These are phyloP conservation scores for Micropoecilia bifurca DNA, from an alignment of 2,797 vertebrate species.

Conservation along the genomic window DNA sequence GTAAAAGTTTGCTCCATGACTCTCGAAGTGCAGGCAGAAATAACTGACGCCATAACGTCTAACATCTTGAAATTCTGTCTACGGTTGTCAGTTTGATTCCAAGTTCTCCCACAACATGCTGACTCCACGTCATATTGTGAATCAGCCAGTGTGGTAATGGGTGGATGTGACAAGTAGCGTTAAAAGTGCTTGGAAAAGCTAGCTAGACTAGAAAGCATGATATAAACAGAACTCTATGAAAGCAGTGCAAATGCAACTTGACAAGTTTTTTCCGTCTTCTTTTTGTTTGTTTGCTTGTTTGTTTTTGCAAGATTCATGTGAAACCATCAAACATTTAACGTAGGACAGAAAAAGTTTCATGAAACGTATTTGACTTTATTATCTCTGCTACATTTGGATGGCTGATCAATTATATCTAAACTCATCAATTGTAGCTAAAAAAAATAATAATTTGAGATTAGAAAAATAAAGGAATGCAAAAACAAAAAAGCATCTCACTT, in stretches of 20 bases:
- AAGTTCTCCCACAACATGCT: not conserved
- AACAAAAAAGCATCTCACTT: not conserved
- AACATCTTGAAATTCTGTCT: not conserved
- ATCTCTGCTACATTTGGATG: not conserved
- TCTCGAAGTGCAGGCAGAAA: not conserved
- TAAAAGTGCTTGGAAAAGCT: not conserved
- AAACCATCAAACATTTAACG: not conserved
- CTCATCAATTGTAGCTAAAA: not conserved
- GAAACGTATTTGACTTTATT: not conserved
- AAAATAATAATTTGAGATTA: not conserved
- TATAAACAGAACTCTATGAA: not conserved
- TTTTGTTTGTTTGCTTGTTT: not conserved
- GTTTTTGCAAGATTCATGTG: not conserved
- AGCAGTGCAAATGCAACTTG: not conserved
- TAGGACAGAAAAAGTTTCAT: not conserved
- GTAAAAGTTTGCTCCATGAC: not conserved
- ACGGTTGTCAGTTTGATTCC: not conserved
- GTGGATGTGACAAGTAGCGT: not conserved
- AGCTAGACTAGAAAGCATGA: not conserved
- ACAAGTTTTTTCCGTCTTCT: not conserved
- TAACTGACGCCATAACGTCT: not conserved
- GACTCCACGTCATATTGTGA: not conserved
- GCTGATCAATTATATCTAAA: not conserved
- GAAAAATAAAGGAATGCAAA: not conserved
- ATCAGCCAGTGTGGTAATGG: not conserved